Base-by-base conservation (phyloP, 2,113 vertebrate species). In the Glaucidium brasilianum region DNA sequence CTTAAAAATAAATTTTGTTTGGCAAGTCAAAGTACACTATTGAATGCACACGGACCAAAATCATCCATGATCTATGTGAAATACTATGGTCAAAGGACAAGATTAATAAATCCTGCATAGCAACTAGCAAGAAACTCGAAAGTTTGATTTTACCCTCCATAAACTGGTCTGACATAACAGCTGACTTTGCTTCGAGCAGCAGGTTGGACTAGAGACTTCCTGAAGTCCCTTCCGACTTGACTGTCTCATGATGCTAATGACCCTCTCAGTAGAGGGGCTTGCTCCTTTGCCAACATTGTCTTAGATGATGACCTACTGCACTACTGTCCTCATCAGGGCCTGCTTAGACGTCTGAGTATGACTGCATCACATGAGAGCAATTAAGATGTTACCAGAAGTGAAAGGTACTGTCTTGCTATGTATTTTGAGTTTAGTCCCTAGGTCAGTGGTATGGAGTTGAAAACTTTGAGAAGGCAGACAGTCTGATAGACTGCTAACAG, bases 241-340 rank as follows among this genome's bases (percentile, higher is more conserved):
- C 29, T 34, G 12, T 69, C 15, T n/a, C 60, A 49, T 11, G 52
- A 21, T 71, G 17, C 30, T 15, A 32, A 37, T 20, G 21, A 62
- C 49, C 5, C 20, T 39, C 27, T 62, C 63, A 35, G 15, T 0
- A 56, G 27, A 22, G 63, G 20, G 35, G 22, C 34, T 58, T 11
- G 1, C 6, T 66, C 18, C 37, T 63, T 49, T 73, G 22, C n/a
- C 60, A n/a, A 0, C 39, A 11, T 32, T 21, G 34, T 41, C 35
- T 56, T 64, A 39, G 27, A 45, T 20, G 39, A 41, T 0, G 0
- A 62, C 22, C 6, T 12, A 50, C 64, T 88, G 35, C 55, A 68
- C 8, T 30, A 6, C 55, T 76, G 32, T 8, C 35, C 39, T 50
- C 29, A 73, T 58, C 30, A 1, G 26, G 86, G 32, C 21, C 68